These are phyloP conservation scores for Oscheius sp. DNA, from an alignment of 2,888 invertebrate genomes.

Conservation along the genomic window DNA sequence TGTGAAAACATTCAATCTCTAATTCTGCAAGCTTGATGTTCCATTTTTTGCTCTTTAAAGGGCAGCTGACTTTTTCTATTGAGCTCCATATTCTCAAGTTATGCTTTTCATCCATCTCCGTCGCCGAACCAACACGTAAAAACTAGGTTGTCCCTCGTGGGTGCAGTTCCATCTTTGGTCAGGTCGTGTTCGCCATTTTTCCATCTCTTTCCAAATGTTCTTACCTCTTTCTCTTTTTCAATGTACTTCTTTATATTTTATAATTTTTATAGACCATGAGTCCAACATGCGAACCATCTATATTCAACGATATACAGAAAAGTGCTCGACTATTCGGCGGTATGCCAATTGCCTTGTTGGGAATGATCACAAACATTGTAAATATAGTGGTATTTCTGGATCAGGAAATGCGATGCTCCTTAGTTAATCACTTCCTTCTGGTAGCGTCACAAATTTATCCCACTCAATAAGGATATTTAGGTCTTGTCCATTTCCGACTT, in stretches of 20 bases:
- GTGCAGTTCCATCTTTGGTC: background rate
- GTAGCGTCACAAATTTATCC: conserved; percentile 42
- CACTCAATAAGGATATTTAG: conserved; percentile 37
- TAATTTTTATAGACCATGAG: conserved; percentile 20
- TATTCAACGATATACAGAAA: conserved; percentile 75
- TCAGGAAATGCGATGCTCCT: conserved; percentile 66
- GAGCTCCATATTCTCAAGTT: background rate
- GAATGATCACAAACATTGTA: conserved; percentile 68
- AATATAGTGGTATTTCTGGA: conserved; percentile 71
- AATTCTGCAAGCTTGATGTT: conserved; percentile 7
- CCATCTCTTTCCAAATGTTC: background rate
- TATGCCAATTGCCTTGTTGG: conserved; percentile 65
- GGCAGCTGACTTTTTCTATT: conserved; percentile 12
- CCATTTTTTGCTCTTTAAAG: conserved; percentile 9
- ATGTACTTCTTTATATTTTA: background rate
- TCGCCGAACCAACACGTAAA: background rate
- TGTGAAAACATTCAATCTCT: conserved; percentile 23
- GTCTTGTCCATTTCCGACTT: conserved; percentile 66
- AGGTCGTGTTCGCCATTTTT: background rate
- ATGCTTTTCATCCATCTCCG: conserved; percentile 16
- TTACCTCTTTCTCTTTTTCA: background rate
- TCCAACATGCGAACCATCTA: conserved; percentile 46
- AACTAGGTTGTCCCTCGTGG: conserved; percentile 17
- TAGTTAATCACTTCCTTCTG: conserved; percentile 71
- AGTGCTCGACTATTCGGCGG: conserved; percentile 52